Percentiles rank a stretch among this genome's conserved stretches.
phyloP scores from a whole-genome alignment of 2,797 vertebrate species.

The Chelon auratus region DNA sequence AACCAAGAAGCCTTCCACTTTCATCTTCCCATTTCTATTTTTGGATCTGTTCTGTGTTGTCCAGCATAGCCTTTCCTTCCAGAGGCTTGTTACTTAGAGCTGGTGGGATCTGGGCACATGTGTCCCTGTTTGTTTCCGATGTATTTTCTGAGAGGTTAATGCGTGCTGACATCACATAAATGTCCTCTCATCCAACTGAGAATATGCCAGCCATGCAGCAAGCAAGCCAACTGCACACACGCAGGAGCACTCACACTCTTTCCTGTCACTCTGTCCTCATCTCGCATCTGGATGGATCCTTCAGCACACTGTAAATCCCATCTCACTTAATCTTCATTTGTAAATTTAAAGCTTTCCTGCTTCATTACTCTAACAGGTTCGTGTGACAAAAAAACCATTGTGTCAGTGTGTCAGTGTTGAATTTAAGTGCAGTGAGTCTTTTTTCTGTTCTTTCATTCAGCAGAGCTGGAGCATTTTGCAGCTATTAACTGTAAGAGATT shows the following conservation, averaged over 20 bases:
- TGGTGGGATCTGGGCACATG: constrained; percentile 75
- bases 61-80: constrained; percentile 65
- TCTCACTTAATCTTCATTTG: constrained; percentile 15
- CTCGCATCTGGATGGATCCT: constrained; percentile 41
- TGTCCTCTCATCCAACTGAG: constrained; percentile 82
- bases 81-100: constrained; percentile 70
- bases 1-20: constrained; percentile 36
- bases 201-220: constrained; percentile 78
- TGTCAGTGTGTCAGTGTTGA: neutral
- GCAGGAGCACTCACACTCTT: constrained; percentile 22
- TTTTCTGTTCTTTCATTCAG: neutral
- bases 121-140: constrained; percentile 76
- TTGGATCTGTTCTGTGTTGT: constrained; percentile 53
- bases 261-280: constrained; percentile 25
- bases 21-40: constrained; percentile 63
- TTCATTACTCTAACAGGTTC: constrained; percentile 7
- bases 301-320: constrained; percentile 21
- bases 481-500: neutral
- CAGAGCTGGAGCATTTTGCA: too few species aligned
- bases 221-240: constrained; percentile 56
- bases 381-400: neutral
- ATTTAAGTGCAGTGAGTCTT: neutral
- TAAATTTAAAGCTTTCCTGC: constrained; percentile 28
- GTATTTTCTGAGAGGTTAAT: constrained; percentile 78
- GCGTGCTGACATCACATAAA: constrained; percentile 82